These are phyloP conservation scores for Trypoxylon attenuatum DNA, from an alignment of 2,888 invertebrate genomes.

Conservation along the genomic window DNA sequence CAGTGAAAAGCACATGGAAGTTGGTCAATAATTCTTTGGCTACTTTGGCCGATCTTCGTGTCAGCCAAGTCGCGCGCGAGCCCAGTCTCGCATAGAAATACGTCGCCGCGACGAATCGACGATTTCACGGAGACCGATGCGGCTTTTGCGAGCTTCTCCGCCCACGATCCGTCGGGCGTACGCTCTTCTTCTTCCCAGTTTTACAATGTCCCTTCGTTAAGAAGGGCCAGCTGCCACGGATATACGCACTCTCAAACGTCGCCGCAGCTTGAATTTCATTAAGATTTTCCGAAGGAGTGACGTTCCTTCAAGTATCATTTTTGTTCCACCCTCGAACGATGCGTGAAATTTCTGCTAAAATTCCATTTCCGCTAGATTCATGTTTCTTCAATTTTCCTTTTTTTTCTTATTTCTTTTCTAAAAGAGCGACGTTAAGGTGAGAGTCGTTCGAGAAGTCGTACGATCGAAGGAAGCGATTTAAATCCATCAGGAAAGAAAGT, in stretches of 20 bases:
- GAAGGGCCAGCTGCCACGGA: constrained; percentile 50
- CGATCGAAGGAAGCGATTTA: neutral
- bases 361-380: neutral
- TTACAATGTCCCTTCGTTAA: constrained; percentile 73
- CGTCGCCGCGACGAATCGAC: constrained; percentile 70
- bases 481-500: neutral
- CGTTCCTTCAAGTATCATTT: neutral
- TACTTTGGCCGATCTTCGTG: constrained; percentile 59
- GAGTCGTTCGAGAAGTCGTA: neutral
- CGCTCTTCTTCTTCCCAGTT: constrained; percentile 54
- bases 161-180: constrained; percentile 67
- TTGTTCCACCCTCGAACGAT: too few relatives aligned
- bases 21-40: constrained; percentile 58
- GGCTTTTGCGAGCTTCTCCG: constrained; percentile 73
- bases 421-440: too few relatives aligned
- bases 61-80: constrained; percentile 63
- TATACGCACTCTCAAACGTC: constrained; percentile 36
- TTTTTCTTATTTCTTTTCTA: too few relatives aligned
- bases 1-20: neutral
- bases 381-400: neutral
- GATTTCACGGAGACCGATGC: constrained; percentile 73
- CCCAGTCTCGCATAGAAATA: constrained; percentile 64
- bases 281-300: constrained; percentile 22
- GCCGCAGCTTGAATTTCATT: constrained; percentile 47
- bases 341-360: too few relatives aligned